Evolutionary conservation across 2,888 invertebrate genomes (phyloP), one percentile per base, ranked within the genome.

Genomic region (Chironomus riparius): DNA sequence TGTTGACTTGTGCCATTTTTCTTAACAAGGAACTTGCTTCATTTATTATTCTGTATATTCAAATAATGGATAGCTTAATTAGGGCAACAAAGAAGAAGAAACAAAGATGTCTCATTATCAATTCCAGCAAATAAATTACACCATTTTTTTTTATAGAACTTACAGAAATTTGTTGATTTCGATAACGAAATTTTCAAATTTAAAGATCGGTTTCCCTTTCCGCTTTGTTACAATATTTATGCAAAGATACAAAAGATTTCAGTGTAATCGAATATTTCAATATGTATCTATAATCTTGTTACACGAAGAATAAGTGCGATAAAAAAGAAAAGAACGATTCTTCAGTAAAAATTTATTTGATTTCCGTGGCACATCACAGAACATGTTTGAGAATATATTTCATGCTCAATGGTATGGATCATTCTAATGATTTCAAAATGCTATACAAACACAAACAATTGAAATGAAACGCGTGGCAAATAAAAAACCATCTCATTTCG

Each of bases 1-100:
- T 68, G 68, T 74, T 74, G 68, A 74, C 74, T 74, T 74, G 73
- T 47, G 68, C 47, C 61, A 24, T 38, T 71, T 70, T n/a, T 70
- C 18, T 1, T 50, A 48, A 47, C 50, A 21, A 47, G 56, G 18
- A 18, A 50, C 56, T 56, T 12, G 48, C 50, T 72, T 18, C 72
- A 47, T 72, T 72, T 62, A 71, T 71, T 56, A 71, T 71, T 61
- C 22, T 24, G 56, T 56, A 15, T 18, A 56, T 56, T 24, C 56
- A 22, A 56, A 71, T 71, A 24, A 61, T 38, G 38, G 72, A 72
- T 72, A 56, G 72, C 72, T 72, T 72, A 62, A 72, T 72, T 72
- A 72, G 24, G 18, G 61, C 61, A 56, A 15, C 50, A 56, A 18
- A 7, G 6, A 50, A 15, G 15, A 18, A 18, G 15, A 56, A 15